Evolutionary conservation across 2,888 invertebrate genomes (phyloP).

Genomic region (Selenia dentaria): DNA sequence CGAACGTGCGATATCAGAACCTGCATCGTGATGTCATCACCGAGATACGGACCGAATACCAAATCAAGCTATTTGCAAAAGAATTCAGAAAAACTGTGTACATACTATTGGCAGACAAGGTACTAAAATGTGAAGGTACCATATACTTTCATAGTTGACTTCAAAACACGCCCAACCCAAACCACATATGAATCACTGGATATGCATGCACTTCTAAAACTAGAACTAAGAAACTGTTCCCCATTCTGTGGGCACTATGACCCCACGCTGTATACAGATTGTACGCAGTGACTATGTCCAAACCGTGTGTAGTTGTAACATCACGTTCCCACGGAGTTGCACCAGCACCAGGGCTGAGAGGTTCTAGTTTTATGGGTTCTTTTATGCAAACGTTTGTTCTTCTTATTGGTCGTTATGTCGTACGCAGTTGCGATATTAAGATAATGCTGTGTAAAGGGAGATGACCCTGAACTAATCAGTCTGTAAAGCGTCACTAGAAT

Average conservation of each 20-base stretch:
- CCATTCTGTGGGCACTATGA: not conserved
- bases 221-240: conserved; percentile 30
- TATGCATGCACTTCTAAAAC: conserved; percentile 47
- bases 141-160: not conserved
- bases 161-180: conserved; percentile 15
- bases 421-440: not conserved
- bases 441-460: not conserved
- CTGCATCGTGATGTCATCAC: conserved; percentile 30
- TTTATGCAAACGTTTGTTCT: conserved; percentile 8
- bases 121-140: too few species aligned
- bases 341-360: conserved; percentile 24
- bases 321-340: conserved; percentile 42
- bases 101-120: too few species aligned
- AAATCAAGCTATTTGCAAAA: not conserved
- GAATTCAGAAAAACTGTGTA: too few species aligned
- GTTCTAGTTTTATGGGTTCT: not conserved
- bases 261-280: too few species aligned
- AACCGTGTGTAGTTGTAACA: conserved; percentile 6
- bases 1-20: conserved; percentile 30
- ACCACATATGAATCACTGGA: conserved; percentile 38
- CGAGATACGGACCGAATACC: conserved; percentile 31
- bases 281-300: conserved; percentile 32
- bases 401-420: conserved; percentile 1
- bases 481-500: too few species aligned
- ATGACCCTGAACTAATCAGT: conserved; percentile 2